Evolutionary conservation across 2,113 vertebrate species (phyloP), one percentile per base, ranked within the genome.

Genomic region (Anser cygnoides): DNA sequence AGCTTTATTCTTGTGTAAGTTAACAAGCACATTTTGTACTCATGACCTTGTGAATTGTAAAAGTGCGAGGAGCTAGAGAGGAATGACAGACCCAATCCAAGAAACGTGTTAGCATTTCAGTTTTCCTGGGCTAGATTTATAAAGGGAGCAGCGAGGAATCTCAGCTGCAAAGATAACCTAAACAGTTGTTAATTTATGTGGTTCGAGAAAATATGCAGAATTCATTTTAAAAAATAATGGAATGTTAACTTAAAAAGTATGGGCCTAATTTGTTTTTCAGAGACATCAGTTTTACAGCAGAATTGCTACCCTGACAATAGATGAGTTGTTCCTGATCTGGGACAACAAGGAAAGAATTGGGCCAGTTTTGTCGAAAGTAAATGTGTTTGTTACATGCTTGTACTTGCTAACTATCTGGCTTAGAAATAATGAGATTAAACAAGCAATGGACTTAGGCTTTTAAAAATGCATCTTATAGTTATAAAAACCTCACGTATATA

Each of bases 1-100:
- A 97, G 96, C 93, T 97, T 97, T 97, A 97, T 96, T 96, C 95
- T 94, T 92, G 93, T 91, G 87, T 58, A 92, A 96, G 95, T 96
- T 97, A 97, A 95, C 95, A 95, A 82, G 96, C 96, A 96, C 95
- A 96, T 92, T 97, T 96, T 94, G 93, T 96, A 92, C 95, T 89
- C 75, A 0, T 87, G 93, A 96, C 96, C 94, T 95, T 95, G 93
- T 93, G 96, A 97, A 95, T 97, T 97, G 96, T 83, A 86, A 68
- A 93, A 97, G 91, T 81, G 74, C 0, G 54, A 94, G 93, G 94
- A 95, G 92, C 93, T 94, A 2, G 84, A 93, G 84, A 94, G 93
- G 93, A 96, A 97, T 93, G 93, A 93, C 88, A 95, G 93, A 95
- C 84, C 76, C 68, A 95, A 95, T 91, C 93, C 90, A 87, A 77